Percentiles rank a stretch among this genome's conserved stretches.
phyloP scores from a whole-genome alignment of 1,140 invertebrate species.

The Stegodyphus mimosarum region DNA sequence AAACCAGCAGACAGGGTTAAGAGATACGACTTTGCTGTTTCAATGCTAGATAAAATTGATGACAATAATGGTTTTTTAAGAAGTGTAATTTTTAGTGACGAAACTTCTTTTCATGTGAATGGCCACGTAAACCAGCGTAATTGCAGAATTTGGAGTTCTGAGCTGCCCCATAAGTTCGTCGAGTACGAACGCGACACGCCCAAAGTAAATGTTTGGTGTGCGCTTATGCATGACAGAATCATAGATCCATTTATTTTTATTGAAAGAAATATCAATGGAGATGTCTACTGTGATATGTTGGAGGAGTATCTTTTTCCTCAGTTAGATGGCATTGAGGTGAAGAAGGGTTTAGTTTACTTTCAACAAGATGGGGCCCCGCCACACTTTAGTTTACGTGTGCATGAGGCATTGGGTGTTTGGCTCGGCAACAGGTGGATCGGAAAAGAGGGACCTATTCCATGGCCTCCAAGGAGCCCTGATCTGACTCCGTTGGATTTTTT shows the following conservation, averaged over 20 bases:
- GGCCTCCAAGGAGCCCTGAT: conserved; percentile 62
- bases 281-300: background rate
- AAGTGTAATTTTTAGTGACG: conserved; percentile 26
- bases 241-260: conserved; percentile 59
- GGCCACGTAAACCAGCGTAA: conserved; percentile 46
- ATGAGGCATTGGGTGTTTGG: background rate
- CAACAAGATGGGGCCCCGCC: conserved; percentile 61
- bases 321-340: background rate
- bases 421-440: conserved; percentile 7
- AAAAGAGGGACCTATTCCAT: conserved; percentile 27
- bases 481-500: conserved; percentile 62
- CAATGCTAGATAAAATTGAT: conserved; percentile 11
- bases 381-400: too few species aligned
- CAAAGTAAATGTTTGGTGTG: conserved; percentile 58
- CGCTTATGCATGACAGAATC: conserved; percentile 54
- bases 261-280: conserved; percentile 12
- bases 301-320: background rate
- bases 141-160: conserved; percentile 44
- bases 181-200: conserved; percentile 46
- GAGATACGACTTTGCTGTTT: conserved; percentile 1
- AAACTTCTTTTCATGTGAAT: conserved; percentile 37
- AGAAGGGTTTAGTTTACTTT: conserved; percentile 17
- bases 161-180: conserved; percentile 18
- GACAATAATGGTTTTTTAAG: conserved; percentile 3
- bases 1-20: conserved; percentile 17